These are phyloP conservation scores for Cirrhinus molitorella DNA, from an alignment of 2,797 vertebrate genomes.

Conservation along the genomic window DNA sequence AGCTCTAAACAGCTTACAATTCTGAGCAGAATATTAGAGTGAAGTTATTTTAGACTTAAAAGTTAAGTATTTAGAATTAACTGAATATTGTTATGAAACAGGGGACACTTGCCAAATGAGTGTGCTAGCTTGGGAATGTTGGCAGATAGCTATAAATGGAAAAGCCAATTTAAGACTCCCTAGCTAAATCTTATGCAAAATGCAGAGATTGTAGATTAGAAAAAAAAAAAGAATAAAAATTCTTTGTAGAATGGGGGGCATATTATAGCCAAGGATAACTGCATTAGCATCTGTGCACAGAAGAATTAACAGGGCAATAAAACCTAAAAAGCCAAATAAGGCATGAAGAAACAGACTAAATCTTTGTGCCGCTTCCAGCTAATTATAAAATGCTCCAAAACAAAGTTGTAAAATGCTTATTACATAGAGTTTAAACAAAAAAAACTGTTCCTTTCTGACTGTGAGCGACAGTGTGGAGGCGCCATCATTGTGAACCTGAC, in stretches of 20 bases:
- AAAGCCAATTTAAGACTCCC: constrained; percentile 20
- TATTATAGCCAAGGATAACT: not conserved
- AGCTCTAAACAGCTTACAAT: not conserved
- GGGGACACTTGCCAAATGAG: not conserved
- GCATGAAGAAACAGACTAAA: not conserved
- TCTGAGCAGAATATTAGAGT: not conserved
- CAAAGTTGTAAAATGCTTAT: not conserved
- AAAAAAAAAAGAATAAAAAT: not conserved
- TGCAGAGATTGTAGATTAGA: not conserved
- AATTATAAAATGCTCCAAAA: constrained; percentile 2
- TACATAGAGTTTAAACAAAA: not conserved
- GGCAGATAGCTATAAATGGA: constrained; percentile 8
- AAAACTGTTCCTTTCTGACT: not conserved
- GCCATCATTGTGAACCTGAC: constrained; percentile 12
- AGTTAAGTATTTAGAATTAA: constrained; percentile 11
- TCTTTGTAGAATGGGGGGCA: not conserved
- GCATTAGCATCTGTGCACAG: not conserved
- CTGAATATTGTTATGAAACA: not conserved
- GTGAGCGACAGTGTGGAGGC: not conserved
- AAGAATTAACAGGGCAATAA: not conserved
- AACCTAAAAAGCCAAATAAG: not conserved
- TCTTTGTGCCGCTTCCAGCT: not conserved
- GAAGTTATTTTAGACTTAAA: not conserved
- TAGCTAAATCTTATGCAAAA: not conserved
- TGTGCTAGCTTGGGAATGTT: not conserved